Conservation (phyloP, 2,797 vertebrate genomes). For the Malacoctenus gilli region DNA sequence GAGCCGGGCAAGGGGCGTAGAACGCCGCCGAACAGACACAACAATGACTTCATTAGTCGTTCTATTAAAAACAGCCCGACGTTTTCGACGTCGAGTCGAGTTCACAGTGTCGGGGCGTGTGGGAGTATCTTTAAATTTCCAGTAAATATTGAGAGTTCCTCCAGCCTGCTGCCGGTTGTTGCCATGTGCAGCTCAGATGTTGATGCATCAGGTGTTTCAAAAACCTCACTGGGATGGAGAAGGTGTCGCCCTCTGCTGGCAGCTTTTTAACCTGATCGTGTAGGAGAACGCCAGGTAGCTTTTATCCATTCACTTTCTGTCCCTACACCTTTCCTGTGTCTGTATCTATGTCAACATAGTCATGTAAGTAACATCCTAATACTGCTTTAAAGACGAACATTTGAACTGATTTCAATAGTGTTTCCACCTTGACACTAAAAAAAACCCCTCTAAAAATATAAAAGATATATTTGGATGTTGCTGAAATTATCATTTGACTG, state of each 20-base stretch:
- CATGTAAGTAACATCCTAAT: too few relatives aligned
- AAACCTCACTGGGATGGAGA: not conserved
- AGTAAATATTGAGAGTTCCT: not conserved
- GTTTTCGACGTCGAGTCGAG: not conserved
- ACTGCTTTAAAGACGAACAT: too few relatives aligned
- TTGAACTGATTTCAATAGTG: too few relatives aligned
- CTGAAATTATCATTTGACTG: not conserved
- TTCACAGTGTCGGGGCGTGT: not conserved
- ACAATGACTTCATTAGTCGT: slow-evolving; percentile 33
- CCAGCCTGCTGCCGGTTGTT: not conserved
- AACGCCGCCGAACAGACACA: slow-evolving; percentile 28
- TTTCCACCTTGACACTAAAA: not conserved
- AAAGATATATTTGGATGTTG: slow-evolving; percentile 7
- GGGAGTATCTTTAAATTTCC: not conserved
- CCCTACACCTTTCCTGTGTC: too few relatives aligned
- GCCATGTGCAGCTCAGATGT: slow-evolving; percentile 9
- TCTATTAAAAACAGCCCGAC: slow-evolving; percentile 16
- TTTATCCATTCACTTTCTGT: too few relatives aligned
- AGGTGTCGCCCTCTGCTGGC: slow-evolving; percentile 48
- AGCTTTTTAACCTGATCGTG: too few relatives aligned
- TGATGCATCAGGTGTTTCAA: slow-evolving; percentile 1
- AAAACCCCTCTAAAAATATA: slow-evolving; percentile 1
- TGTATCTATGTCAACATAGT: too few relatives aligned
- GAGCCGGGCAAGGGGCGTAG: slow-evolving; percentile 1
- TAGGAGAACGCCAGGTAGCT: too few relatives aligned